These are phyloP conservation scores for Andrena dorsata DNA, from an alignment of 2,888 invertebrate species.

Conservation along the genomic window DNA sequence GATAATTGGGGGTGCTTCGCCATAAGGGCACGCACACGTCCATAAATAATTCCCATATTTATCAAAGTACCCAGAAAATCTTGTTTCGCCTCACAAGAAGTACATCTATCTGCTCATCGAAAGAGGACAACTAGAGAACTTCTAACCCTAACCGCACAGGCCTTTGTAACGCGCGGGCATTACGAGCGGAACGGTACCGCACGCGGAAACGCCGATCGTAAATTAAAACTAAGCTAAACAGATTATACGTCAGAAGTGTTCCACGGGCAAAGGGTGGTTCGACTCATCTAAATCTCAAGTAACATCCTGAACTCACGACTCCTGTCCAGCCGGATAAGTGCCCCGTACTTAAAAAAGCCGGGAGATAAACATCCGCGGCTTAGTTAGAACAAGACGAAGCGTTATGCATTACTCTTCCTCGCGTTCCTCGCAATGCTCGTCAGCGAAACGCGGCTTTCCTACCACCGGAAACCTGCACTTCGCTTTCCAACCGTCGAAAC, in stretches of 20 bases:
- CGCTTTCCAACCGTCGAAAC: conserved; percentile 5
- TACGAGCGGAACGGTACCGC: conserved; percentile 12
- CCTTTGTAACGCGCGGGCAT: neutral
- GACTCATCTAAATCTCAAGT: conserved; percentile 64
- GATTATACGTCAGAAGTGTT: conserved; percentile 30
- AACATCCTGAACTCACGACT: conserved; percentile 64
- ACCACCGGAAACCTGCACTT: conserved; percentile 1
- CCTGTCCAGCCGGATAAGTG: conserved; percentile 65
- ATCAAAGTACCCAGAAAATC: too few species aligned
- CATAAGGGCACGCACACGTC: too few species aligned
- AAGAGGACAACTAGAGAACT: neutral
- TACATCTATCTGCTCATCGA: too few species aligned
- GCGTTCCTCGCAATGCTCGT: conserved; percentile 30
- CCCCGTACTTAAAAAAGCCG: conserved; percentile 51
- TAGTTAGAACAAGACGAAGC: conserved; percentile 60
- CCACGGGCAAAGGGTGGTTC: conserved; percentile 28
- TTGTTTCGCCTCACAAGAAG: too few species aligned
- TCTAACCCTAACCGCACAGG: neutral
- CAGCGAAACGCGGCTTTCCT: conserved; percentile 23
- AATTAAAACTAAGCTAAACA: conserved; percentile 62
- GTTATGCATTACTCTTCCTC: conserved; percentile 63
- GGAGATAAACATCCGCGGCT: conserved; percentile 66
- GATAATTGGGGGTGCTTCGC: too few species aligned
- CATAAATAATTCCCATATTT: too few species aligned
- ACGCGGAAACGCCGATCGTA: conserved; percentile 50